Evolutionary conservation across 2,113 vertebrate species (phyloP), one percentile per base, ranked within the genome.

Genomic region (Romanogobio albipinnatus): DNA sequence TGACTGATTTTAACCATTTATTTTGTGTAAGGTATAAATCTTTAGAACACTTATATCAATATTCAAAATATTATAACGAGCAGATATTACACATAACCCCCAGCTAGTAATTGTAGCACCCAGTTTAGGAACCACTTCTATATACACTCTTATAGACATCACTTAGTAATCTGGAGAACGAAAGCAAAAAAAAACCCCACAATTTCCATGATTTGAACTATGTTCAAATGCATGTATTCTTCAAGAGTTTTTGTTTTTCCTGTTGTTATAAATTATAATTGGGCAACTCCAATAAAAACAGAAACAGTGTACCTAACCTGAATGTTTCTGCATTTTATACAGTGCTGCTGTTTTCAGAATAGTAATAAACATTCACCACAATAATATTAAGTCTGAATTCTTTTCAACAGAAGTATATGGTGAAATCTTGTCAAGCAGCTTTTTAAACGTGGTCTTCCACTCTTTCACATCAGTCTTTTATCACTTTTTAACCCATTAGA

Each of bases 401-500:
- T 64, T 15, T 29, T 64, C 11, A 64, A 29, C 61, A 56, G 51
- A 19, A 53, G 15, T 14, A 29, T 64, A 26, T 64, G 5, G 5
- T 33, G 61, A 33, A 15, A 62, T 24, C 59, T 24, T 24, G n/a
- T 24, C 59, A 61, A 61, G 58, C 56, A 70, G 1, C 49, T 58
- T n/a, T 22, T 53, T 61, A 49, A 33, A 39, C 19, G 17, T 58
- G 49, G 9, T 58, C 33, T 36, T 22, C 13, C 64, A 70, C 15
- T 24, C 19, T 19, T 15, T 29, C 29, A 29, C 29, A 19, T 56
- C 39, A 24, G 5, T 49, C 1, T 58, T 19, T 45, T 47, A 74
- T 15, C 3, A 24, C n/a, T 29, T 19, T 59, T 62, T 24, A 82
- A 49, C 66, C 14, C 33, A 84, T 81, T 76, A 58, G 49, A 47